Conservation (phyloP, 2,888 invertebrate genomes). For the Limenitis camilla region DNA sequence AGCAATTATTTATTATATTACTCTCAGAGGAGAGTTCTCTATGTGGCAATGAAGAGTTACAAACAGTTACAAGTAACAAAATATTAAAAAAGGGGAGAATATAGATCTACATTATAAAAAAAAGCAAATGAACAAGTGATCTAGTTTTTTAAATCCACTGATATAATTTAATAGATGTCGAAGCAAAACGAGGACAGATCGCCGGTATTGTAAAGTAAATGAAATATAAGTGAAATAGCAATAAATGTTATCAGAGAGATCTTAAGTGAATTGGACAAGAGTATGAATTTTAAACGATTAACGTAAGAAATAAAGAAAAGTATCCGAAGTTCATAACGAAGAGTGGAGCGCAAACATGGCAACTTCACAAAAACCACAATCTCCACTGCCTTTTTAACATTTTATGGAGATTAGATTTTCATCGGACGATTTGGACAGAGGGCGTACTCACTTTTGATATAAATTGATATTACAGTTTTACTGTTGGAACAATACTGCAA, state of each 20-base stretch:
- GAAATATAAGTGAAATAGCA: slow-evolving; percentile 9
- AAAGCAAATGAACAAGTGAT: no score
- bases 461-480: background rate
- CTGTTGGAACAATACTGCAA: no score
- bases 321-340: slow-evolving; percentile 46
- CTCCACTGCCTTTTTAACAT: slow-evolving; percentile 34
- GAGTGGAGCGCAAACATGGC: slow-evolving; percentile 51
- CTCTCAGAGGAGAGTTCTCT: no score
- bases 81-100: no score
- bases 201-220: background rate
- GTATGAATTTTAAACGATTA: slow-evolving; percentile 69
- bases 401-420: slow-evolving; percentile 50
- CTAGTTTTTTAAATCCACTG: no score
- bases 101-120: no score
- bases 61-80: no score
- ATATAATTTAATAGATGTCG: no score
- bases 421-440: background rate
- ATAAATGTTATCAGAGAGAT: slow-evolving; percentile 10
- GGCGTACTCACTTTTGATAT: background rate
- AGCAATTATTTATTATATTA: no score
- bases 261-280: slow-evolving; percentile 29
- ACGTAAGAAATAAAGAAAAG: slow-evolving; percentile 58
- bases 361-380: slow-evolving; percentile 38
- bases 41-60: no score
- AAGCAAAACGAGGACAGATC: no score